These are phyloP conservation scores for Girardia tigrina DNA, from an alignment of 2,888 invertebrate genomes.

Conservation along the genomic window DNA sequence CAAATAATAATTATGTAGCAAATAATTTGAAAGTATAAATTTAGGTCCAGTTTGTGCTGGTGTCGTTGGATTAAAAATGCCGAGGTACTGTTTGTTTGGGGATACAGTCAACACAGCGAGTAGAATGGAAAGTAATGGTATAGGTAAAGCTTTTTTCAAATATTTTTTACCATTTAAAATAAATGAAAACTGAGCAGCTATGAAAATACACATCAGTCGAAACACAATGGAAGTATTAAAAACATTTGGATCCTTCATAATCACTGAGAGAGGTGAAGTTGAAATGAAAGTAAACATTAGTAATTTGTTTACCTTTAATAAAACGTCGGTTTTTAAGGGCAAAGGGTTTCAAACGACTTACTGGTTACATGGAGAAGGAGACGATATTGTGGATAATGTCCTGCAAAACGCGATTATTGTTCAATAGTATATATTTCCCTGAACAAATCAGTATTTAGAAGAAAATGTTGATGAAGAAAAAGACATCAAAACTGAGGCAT, in stretches of 20 bases:
- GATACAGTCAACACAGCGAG: constrained; percentile 52
- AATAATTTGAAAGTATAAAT: too few relatives aligned
- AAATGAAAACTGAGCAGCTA: constrained; percentile 43
- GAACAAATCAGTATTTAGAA: too few relatives aligned
- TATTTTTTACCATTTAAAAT: too few relatives aligned
- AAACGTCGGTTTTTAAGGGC: constrained; percentile 38
- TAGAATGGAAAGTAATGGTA: constrained; percentile 62
- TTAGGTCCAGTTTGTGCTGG: constrained; percentile 52
- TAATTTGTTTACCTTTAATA: too few relatives aligned
- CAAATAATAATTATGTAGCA: too few relatives aligned
- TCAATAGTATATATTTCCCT: too few relatives aligned
- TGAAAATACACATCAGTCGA: constrained; percentile 50
- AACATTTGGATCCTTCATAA: constrained; percentile 49
- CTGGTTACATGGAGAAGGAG: constrained; percentile 27
- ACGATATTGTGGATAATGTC: neutral
- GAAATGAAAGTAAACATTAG: constrained; percentile 50
- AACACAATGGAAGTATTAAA: constrained; percentile 46
- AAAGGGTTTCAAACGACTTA: constrained; percentile 29
- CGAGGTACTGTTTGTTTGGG: constrained; percentile 50
- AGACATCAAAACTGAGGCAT: too few relatives aligned
- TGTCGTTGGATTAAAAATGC: constrained; percentile 52
- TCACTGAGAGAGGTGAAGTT: constrained; percentile 49
- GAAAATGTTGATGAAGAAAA: too few relatives aligned
- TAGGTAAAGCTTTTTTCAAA: too few relatives aligned
- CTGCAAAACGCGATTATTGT: neutral